A percentile compares a stretch with the other conserved stretches of the same genome.
Conservation (phyloP, 2,888 invertebrate species). For the Meghimatium bilineatum region DNA sequence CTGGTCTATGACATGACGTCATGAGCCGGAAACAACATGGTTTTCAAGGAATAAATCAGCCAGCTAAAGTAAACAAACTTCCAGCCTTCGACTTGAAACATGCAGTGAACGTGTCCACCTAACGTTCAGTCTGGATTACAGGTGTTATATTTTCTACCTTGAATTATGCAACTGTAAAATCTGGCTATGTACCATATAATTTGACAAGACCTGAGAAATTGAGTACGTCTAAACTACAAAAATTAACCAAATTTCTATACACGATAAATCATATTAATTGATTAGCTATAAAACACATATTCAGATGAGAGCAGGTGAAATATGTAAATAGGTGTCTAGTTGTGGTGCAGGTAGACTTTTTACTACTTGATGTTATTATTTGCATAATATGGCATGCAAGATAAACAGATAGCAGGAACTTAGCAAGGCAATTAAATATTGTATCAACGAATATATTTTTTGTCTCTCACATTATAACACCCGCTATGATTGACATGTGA, state of each 20-base stretch:
- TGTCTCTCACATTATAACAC: neutral
- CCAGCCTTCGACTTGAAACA: too few species aligned
- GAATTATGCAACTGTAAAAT: neutral
- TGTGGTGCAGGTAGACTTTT: neutral
- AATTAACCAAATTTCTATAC: neutral
- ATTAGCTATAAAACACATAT: neutral
- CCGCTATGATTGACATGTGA: too few species aligned
- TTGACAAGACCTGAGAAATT: neutral
- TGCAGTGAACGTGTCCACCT: too few species aligned
- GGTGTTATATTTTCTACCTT: neutral
- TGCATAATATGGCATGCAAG: neutral
- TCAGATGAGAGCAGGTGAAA: neutral
- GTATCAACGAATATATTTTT: neutral
- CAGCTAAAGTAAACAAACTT: too few species aligned
- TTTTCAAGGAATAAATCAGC: too few species aligned
- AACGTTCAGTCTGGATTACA: too few species aligned
- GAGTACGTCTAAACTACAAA: neutral
- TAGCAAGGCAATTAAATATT: constrained; percentile 5
- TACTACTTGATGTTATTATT: neutral
- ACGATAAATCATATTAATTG: neutral
- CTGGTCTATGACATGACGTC: too few species aligned
- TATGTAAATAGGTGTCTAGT: neutral
- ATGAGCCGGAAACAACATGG: too few species aligned
- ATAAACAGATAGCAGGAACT: neutral
- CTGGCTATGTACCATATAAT: neutral